phyloP scores from a whole-genome alignment of 2,888 invertebrate species.

The Polydrusus cervinus region DNA sequence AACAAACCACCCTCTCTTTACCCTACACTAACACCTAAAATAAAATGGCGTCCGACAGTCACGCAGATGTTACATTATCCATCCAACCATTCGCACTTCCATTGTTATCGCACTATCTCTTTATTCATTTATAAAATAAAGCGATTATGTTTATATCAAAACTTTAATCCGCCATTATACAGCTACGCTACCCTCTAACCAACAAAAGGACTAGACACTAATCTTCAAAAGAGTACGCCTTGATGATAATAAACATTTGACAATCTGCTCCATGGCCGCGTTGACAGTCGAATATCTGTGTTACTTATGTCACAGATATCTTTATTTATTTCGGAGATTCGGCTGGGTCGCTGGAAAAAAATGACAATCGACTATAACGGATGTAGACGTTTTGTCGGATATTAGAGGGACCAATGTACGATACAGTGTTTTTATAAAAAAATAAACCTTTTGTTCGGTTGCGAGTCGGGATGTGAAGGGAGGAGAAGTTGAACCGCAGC shows the following conservation, averaged over 20 bases:
- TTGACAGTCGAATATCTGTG: conserved; percentile 35
- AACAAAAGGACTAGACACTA: conserved; percentile 41
- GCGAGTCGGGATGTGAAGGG: conserved; percentile 61
- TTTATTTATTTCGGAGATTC: conserved; percentile 43
- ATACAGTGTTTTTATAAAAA: conserved; percentile 57
- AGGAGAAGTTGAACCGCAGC: conserved; percentile 62
- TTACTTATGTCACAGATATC: conserved; percentile 38
- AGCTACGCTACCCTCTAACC: conserved; percentile 37
- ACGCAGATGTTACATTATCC: conserved; percentile 50
- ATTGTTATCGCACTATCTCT: conserved; percentile 41
- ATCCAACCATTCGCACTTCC: conserved; percentile 24
- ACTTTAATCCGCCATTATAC: conserved; percentile 61
- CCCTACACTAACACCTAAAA: conserved; percentile 36
- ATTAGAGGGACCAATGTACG: conserved; percentile 30
- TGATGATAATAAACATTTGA: conserved; percentile 48
- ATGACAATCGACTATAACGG: conserved; percentile 31
- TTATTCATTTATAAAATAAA: conserved; percentile 55
- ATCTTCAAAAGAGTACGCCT: conserved; percentile 37
- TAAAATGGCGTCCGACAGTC: conserved; percentile 47
- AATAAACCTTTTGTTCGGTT: conserved; percentile 57
- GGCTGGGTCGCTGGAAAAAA: conserved; percentile 39
- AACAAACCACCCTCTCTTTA: conserved; percentile 31
- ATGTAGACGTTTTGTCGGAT: conserved; percentile 44
- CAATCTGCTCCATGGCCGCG: conserved; percentile 41
- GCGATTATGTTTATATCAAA: conserved; percentile 61